Evolutionary conservation across 2,113 vertebrate species (phyloP).

Genomic region (Podarcis raffonei): DNA sequence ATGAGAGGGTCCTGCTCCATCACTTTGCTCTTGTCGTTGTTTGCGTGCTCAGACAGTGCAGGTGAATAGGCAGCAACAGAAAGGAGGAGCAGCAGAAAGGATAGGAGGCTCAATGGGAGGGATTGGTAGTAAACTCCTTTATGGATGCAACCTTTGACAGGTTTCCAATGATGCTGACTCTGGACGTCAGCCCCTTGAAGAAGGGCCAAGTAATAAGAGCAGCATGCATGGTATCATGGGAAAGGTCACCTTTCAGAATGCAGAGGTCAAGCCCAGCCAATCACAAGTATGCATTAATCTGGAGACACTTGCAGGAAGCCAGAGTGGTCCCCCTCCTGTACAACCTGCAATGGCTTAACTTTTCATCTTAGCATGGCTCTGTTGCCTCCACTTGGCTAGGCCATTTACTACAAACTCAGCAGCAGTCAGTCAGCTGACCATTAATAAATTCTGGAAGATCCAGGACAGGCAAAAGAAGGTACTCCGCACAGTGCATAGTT

Average conservation of each 20-base stretch:
- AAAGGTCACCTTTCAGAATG: background rate
- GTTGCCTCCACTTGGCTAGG: constrained; percentile 34
- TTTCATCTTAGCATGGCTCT: constrained; percentile 31
- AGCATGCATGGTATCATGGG: background rate
- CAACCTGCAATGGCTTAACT: background rate
- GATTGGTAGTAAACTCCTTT: background rate
- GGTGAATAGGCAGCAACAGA: background rate
- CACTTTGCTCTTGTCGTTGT: background rate
- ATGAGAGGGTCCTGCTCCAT: background rate
- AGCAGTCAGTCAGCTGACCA: constrained; percentile 29
- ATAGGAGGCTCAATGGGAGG: background rate
- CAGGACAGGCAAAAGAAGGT: constrained; percentile 17
- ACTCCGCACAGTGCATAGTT: background rate
- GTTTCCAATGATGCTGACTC: background rate
- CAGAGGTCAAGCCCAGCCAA: background rate
- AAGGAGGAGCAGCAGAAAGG: background rate
- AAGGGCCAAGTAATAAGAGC: background rate
- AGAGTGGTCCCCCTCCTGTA: background rate
- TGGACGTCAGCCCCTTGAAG: background rate
- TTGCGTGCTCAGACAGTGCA: background rate
- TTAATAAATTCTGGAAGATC: constrained; percentile 31
- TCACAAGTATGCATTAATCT: background rate
- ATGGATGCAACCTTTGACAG: background rate
- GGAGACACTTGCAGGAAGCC: constrained; percentile 23
- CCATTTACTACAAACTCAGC: background rate